Evolutionary conservation across 1,140 invertebrate genomes (phyloP), one percentile per base, ranked within the genome.

Genomic region (Hyles euphorbiae): DNA sequence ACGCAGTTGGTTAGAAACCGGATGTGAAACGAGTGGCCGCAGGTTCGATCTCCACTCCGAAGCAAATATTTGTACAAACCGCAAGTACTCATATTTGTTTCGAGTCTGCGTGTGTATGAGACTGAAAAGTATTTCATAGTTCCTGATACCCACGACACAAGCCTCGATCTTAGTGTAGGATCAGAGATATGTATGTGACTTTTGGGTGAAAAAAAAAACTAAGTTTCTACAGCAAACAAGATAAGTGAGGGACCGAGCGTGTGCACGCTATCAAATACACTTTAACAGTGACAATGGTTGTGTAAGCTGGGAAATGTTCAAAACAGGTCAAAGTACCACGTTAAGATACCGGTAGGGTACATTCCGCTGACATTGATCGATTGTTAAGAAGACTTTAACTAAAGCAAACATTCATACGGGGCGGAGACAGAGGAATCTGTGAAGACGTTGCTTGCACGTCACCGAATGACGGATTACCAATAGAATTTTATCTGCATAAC

Each of bases 281-380:
- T 63, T 70, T 76, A 70, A 67, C 64, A 64, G 60, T 52, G 55
- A 68, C 63, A 72, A 67, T 67, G 64, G 63, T 43, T 83, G 72
- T 60, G 74, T 73, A 67, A 72, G 61, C 72, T 63, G 77, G 72
- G 72, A 80, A 79, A 79, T 71, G 71, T 56, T 61, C 60, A 67
- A 81, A 78, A 68, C 70, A 77, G 81, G 79, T 85, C 82, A 86
- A 81, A 60, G 83, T 68, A 69, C 81, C 68, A 59, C 60, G 64
- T 68, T 83, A 74, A 86, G 83, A 84, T 86, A 79, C 72, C 63
- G 60, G 57, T 50, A 58, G 68, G 57, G 62, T 56, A 78, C 61
- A 76, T 72, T 73, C 67, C 67, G 55, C 66, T 74, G 85, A 85
- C 85, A 79, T 70, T 88, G 85, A 88, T 86, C 77, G 85, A 88